These are phyloP conservation scores for Nysson spinosus DNA, from an alignment of 2,888 invertebrate species.

Conservation along the genomic window DNA sequence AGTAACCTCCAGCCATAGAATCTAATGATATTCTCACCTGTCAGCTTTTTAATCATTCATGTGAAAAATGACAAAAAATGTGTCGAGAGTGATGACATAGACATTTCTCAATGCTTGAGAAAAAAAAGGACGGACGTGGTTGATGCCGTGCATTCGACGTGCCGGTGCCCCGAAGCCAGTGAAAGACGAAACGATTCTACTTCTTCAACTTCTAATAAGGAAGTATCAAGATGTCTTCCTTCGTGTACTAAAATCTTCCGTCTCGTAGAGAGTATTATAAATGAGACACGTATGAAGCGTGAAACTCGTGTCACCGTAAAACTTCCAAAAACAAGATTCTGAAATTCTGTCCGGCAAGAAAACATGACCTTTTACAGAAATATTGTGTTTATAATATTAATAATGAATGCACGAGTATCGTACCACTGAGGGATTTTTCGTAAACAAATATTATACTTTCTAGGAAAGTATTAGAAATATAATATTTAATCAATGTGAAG, in stretches of 20 bases:
- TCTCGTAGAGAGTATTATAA: constrained; percentile 13
- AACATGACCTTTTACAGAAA: too few species aligned
- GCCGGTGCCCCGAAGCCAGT: neutral
- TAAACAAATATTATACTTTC: too few species aligned
- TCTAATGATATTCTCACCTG: constrained; percentile 18
- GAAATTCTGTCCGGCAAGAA: too few species aligned
- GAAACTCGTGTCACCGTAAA: too few species aligned
- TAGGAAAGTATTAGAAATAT: too few species aligned
- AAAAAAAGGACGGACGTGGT: neutral
- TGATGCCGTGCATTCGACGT: neutral
- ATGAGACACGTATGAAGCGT: neutral
- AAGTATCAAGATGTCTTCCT: constrained; percentile 25
- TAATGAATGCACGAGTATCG: too few species aligned
- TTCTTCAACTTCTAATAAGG: constrained; percentile 28
- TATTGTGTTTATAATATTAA: too few species aligned
- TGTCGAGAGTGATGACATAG: constrained; percentile 33
- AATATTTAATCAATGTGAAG: too few species aligned
- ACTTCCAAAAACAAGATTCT: too few species aligned
- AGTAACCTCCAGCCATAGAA: neutral
- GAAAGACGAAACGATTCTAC: constrained; percentile 17
- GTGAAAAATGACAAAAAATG: constrained; percentile 21
- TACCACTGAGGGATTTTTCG: too few species aligned
- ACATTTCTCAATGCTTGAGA: constrained; percentile 1
- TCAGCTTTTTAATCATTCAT: constrained; percentile 18
- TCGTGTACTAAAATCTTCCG: constrained; percentile 8